Evolutionary conservation across 1,140 invertebrate genomes (phyloP).

Genomic region (Plodia interpunctella): DNA sequence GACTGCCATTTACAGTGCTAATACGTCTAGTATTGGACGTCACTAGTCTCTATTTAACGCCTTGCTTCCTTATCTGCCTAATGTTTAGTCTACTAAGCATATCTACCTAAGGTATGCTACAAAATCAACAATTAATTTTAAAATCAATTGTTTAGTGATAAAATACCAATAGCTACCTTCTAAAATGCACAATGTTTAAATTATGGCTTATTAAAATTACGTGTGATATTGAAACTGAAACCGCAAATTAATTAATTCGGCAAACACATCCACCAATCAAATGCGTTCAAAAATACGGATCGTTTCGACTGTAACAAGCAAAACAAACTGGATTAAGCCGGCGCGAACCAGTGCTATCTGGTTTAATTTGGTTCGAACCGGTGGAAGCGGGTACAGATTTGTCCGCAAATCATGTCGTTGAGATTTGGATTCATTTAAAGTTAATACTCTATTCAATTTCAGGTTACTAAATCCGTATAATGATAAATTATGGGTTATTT

Average conservation of each 20-base stretch:
- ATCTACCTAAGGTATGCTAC: too few relatives aligned
- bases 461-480: too few relatives aligned
- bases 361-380: constrained; percentile 1
- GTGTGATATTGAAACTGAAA: neutral
- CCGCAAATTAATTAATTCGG: constrained; percentile 5
- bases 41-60: too few relatives aligned
- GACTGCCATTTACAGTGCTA: too few relatives aligned
- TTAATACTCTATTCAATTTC: too few relatives aligned
- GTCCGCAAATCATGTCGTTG: neutral
- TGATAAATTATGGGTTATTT: too few relatives aligned
- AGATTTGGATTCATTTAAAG: neutral
- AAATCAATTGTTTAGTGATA: too few relatives aligned
- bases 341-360: neutral
- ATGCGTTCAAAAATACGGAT: neutral
- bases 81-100: too few relatives aligned
- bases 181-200: neutral
- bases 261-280: neutral
- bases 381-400: neutral
- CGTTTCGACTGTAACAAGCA: constrained; percentile 1
- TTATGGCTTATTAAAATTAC: constrained; percentile 2
- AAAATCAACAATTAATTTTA: too few relatives aligned
- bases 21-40: too few relatives aligned
- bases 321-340: constrained; percentile 3
- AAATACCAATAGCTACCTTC: too few relatives aligned
- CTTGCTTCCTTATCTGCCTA: too few relatives aligned